A percentile compares a stretch with the other conserved stretches of the same genome.
Conservation (phyloP, 2,888 invertebrate species). For the Dynastes maya region DNA sequence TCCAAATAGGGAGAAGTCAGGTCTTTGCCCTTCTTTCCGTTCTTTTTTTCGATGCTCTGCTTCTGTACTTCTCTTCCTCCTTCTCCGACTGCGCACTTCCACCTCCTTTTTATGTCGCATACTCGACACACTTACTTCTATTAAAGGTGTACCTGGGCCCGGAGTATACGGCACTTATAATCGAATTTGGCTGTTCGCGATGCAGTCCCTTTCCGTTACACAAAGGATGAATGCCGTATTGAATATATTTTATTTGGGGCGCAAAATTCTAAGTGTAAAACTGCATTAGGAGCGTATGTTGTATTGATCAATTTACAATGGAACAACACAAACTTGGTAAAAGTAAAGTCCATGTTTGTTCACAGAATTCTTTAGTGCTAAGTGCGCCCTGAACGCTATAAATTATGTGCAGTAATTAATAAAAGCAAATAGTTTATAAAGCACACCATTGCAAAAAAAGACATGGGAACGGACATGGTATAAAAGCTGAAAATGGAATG, state of each 20-base stretch:
- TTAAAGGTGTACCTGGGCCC: not conserved
- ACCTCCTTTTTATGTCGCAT: not conserved
- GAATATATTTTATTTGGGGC: conserved; percentile 23
- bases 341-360: too few species aligned
- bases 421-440: too few species aligned
- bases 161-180: conserved; percentile 18
- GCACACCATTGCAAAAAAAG: too few species aligned
- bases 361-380: too few species aligned
- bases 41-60: conserved; percentile 8
- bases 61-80: conserved; percentile 4
- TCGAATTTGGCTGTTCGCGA: conserved; percentile 27
- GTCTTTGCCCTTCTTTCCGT: conserved; percentile 52
- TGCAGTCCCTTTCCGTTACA: conserved; percentile 4
- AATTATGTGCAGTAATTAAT: too few species aligned
- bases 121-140: conserved; percentile 33
- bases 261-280: not conserved
- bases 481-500: too few species aligned
- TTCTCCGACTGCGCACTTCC: not conserved
- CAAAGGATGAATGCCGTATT: conserved; percentile 14
- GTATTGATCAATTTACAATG: too few species aligned
- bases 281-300: too few species aligned
- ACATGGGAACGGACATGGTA: too few species aligned
- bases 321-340: not conserved
- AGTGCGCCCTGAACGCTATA: too few species aligned
- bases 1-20: conserved; percentile 60